Percentiles rank a stretch among this genome's conserved stretches.
Conservation (phyloP, 2,888 invertebrate species). For the Anodontia alba region DNA sequence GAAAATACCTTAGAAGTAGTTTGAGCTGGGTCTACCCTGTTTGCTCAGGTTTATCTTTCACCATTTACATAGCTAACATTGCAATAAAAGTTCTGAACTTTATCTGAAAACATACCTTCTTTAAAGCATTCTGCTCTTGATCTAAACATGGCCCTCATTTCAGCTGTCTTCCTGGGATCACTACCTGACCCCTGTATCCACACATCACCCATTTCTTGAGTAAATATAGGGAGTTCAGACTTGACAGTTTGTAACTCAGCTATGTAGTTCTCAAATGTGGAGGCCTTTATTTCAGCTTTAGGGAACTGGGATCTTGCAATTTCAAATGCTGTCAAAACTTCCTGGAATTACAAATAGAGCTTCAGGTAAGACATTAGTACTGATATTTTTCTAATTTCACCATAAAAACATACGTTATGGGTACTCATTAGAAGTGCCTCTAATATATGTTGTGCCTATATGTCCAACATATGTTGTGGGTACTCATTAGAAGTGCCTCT, state of each 20-base stretch:
- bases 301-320: conserved; percentile 77
- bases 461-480: no score
- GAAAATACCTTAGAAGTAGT: no score
- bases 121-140: conserved; percentile 65
- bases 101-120: conserved; percentile 43
- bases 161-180: conserved; percentile 79
- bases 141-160: conserved; percentile 68
- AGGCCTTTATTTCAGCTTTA: conserved; percentile 72
- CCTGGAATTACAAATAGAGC: conserved; percentile 69
- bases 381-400: no score
- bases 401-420: no score
- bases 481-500: no score
- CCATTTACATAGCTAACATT: no score
- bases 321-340: conserved; percentile 76
- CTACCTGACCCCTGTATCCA: conserved; percentile 81
- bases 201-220: conserved; percentile 79
- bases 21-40: no score
- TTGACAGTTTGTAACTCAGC: conserved; percentile 58
- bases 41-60: no score
- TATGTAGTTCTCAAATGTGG: conserved; percentile 76
- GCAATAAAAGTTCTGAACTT: no score
- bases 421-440: no score
- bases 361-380: no score
- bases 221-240: conserved; percentile 67
- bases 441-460: no score